Evolutionary conservation across 2,113 vertebrate species (phyloP).

Genomic region (Aspiorhynchus laticeps): DNA sequence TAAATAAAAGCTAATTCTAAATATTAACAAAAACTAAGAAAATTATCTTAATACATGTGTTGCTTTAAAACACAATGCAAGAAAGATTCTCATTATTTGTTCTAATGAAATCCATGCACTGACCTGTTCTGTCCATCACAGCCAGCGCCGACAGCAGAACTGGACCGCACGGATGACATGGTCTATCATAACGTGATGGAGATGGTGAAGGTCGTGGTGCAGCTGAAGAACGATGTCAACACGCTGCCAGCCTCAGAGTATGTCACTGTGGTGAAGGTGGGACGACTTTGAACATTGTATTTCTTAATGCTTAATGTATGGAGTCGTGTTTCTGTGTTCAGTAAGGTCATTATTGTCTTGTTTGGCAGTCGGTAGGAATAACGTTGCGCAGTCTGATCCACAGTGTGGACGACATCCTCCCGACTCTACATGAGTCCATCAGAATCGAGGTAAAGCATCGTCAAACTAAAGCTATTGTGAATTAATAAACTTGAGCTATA

Average conservation of each 20-base stretch:
- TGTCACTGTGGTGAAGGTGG: slow-evolving; percentile 83
- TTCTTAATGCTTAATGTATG: background rate
- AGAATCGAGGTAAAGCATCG: slow-evolving; percentile 82
- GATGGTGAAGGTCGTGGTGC: slow-evolving; percentile 88
- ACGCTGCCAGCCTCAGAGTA: slow-evolving; percentile 83
- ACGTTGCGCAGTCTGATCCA: slow-evolving; percentile 84
- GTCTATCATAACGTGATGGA: slow-evolving; percentile 89
- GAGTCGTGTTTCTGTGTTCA: background rate
- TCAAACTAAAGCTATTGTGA: background rate
- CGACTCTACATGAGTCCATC: slow-evolving; percentile 79
- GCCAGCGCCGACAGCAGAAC: slow-evolving; percentile 83
- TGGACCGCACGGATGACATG: slow-evolving; percentile 86
- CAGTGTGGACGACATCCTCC: slow-evolving; percentile 88
- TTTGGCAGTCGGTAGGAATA: slow-evolving; percentile 81
- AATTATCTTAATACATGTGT: background rate
- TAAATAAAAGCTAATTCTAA: background rate
- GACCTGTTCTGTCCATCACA: slow-evolving; percentile 38
- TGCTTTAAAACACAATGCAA: background rate
- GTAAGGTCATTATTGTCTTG: background rate
- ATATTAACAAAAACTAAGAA: background rate
- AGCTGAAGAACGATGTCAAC: slow-evolving; percentile 88
- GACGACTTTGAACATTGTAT: background rate
- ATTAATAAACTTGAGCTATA: background rate
- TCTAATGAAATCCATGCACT: background rate
- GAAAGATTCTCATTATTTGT: background rate